A percentile compares a stretch with the other conserved stretches of the same genome.
These are phyloP conservation scores for Drosophila nigromelanica DNA, from an alignment of 1,140 invertebrate species.

Conservation along the genomic window DNA sequence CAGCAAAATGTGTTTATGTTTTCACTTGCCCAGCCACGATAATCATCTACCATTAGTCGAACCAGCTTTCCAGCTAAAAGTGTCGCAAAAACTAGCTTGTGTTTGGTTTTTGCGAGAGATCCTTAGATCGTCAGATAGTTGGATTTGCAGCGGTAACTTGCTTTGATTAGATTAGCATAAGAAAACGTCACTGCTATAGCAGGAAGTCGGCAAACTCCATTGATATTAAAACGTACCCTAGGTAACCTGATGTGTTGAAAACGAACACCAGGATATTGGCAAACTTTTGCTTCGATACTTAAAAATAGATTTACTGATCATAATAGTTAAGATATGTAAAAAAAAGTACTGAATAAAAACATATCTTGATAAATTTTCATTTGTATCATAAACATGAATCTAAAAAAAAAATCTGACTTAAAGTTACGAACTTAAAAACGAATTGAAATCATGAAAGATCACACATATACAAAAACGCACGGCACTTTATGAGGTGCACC, in stretches of 20 bases:
- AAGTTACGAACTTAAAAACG: too few species aligned
- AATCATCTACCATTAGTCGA: constrained; percentile 44
- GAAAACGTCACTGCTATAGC: not conserved
- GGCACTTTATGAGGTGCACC: too few species aligned
- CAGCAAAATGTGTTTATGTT: constrained; percentile 59
- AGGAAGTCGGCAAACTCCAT: constrained; percentile 34
- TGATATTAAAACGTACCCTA: constrained; percentile 9
- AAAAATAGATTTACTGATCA: too few species aligned
- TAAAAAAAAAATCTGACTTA: too few species aligned
- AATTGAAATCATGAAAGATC: too few species aligned
- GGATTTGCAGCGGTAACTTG: constrained; percentile 59
- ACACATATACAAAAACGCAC: too few species aligned
- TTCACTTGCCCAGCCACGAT: constrained; percentile 56
- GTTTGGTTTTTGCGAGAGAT: not conserved
- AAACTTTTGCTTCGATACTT: not conserved
- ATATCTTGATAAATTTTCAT: too few species aligned
- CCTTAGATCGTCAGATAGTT: constrained; percentile 45
- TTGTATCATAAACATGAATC: too few species aligned
- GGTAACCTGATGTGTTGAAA: constrained; percentile 13
- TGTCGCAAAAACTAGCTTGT: constrained; percentile 30
- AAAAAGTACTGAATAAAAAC: too few species aligned
- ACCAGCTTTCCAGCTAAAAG: constrained; percentile 60
- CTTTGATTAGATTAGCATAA: constrained; percentile 70
- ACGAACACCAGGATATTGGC: not conserved
- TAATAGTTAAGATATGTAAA: too few species aligned